Evolutionary conservation across 2,888 invertebrate species (phyloP).

Genomic region (Xiphydria camelus): DNA sequence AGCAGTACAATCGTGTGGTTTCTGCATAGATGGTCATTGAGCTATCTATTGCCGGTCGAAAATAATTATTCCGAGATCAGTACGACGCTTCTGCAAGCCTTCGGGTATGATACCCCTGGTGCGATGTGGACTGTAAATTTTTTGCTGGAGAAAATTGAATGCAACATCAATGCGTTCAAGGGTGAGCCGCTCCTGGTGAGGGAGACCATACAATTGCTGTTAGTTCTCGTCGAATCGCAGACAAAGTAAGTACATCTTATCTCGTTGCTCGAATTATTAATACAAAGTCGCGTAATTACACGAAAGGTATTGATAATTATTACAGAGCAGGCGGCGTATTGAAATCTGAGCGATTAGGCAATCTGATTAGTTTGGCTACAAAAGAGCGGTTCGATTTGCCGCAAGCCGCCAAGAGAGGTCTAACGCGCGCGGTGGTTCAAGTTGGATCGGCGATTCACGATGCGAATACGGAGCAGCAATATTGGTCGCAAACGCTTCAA

Average conservation of each 20-base stretch:
- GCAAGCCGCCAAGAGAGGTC: conserved; percentile 65
- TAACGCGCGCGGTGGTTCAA: conserved; percentile 74
- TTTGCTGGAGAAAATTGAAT: conserved; percentile 67
- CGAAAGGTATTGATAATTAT: conserved; percentile 29
- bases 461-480: conserved; percentile 30
- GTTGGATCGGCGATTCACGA: conserved; percentile 62
- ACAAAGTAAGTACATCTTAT: conserved; percentile 57
- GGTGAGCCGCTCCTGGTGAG: conserved; percentile 66
- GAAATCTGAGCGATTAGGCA: conserved; percentile 64
- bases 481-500: conserved; percentile 44
- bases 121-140: conserved; percentile 67
- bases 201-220: conserved; percentile 67
- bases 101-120: conserved; percentile 70
- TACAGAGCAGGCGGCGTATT: conserved; percentile 62
- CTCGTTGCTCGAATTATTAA: conserved; percentile 3
- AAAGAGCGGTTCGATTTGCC: conserved; percentile 62
- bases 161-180: conserved; percentile 65
- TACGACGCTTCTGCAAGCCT: conserved; percentile 64
- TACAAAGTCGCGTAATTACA: conserved; percentile 23
- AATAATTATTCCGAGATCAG: conserved; percentile 61
- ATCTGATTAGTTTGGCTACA: conserved; percentile 61
- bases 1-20: conserved; percentile 79
- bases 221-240: conserved; percentile 60
- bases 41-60: conserved; percentile 67
- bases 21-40: conserved; percentile 74